Conservation (phyloP, 2,797 vertebrate species). For the Eleutherodactylus coqui region DNA sequence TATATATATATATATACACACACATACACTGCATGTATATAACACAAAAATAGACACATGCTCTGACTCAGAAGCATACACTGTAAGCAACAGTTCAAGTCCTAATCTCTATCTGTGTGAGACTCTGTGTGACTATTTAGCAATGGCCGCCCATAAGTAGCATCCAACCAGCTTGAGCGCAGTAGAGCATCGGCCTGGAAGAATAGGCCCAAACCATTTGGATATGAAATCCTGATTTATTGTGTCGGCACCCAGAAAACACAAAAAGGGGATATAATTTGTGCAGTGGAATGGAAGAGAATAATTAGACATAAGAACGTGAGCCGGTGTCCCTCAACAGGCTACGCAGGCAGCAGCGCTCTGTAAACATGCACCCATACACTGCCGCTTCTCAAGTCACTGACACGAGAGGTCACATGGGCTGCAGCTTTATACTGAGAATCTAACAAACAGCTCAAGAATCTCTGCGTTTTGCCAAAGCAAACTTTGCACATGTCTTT, state of each 20-base stretch:
- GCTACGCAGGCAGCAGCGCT: slow-evolving; percentile 8
- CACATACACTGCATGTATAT: too few relatives aligned
- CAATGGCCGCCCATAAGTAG: not conserved
- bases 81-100: not conserved
- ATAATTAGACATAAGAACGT: slow-evolving; percentile 47
- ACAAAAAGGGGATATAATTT: slow-evolving; percentile 26
- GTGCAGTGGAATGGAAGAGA: slow-evolving; percentile 35
- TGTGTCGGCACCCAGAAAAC: not conserved
- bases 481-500: slow-evolving; percentile 27
- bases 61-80: too few relatives aligned
- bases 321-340: not conserved
- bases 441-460: slow-evolving; percentile 3
- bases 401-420: slow-evolving; percentile 56
- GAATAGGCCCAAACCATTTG: not conserved
- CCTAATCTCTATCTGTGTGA: not conserved
- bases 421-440: slow-evolving; percentile 37
- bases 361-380: slow-evolving; percentile 46
- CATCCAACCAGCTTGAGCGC: not conserved
- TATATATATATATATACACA: too few relatives aligned
- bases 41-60: too few relatives aligned
- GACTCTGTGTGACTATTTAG: not conserved
- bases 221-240: not conserved
- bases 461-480: slow-evolving; percentile 44
- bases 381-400: slow-evolving; percentile 51
- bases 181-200: not conserved